phyloP scores from a whole-genome alignment of 2,113 vertebrate genomes.

The Salvator merianae region DNA sequence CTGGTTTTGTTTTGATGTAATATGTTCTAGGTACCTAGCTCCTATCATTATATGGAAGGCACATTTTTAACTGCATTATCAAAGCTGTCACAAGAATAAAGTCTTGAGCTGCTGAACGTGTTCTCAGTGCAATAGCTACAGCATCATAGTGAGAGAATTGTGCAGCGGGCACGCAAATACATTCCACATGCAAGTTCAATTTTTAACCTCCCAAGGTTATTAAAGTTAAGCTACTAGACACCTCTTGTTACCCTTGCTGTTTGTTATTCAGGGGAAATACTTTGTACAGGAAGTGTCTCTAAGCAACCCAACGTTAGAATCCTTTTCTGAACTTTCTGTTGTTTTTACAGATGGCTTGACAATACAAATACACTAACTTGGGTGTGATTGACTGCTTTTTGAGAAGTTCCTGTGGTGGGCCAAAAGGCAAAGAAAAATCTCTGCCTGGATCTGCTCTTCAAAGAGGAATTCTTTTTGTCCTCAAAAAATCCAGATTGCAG shows the following conservation, averaged over 20 bases:
- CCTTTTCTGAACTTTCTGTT: slow-evolving; percentile 49
- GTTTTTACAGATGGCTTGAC: slow-evolving; percentile 56
- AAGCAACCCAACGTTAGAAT: slow-evolving; percentile 28
- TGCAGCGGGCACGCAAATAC: too few relatives aligned
- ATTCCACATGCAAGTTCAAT: too few relatives aligned
- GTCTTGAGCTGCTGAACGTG: not conserved
- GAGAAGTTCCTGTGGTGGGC: slow-evolving; percentile 33
- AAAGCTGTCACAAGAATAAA: not conserved
- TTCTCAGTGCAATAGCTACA: not conserved
- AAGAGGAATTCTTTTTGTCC: not conserved
- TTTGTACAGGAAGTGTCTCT: slow-evolving; percentile 51
- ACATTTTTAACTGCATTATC: too few relatives aligned
- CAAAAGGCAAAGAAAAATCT: slow-evolving; percentile 33
- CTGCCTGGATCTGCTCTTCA: not conserved
- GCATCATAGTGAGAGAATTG: too few relatives aligned
- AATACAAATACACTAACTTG: slow-evolving; percentile 33
- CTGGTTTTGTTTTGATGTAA: too few relatives aligned
- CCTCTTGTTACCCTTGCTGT: not conserved
- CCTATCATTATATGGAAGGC: too few relatives aligned
- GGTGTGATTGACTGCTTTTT: not conserved
- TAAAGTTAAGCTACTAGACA: slow-evolving; percentile 19
- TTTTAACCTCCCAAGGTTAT: not conserved
- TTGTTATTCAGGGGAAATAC: slow-evolving; percentile 46
- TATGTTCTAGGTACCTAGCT: too few relatives aligned
- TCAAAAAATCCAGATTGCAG: not conserved